Base-by-base conservation (phyloP, 2,888 invertebrate genomes). In the Tenthredo distinguenda region DNA sequence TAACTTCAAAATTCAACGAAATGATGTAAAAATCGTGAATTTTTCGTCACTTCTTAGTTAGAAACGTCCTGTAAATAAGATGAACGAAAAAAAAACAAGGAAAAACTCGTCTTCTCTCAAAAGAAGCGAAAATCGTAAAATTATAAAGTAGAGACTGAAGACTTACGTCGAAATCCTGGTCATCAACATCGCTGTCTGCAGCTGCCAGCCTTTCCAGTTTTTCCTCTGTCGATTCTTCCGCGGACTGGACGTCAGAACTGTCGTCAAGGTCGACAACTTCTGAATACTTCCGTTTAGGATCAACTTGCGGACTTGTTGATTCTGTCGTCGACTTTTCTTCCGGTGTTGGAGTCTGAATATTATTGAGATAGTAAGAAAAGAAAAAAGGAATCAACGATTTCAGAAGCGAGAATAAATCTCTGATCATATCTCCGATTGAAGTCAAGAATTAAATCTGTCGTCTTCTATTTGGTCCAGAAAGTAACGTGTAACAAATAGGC, bases 271-370 rank as follows among this genome's bases (percentile, higher is more conserved):
- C 88, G 34, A 87, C 88, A 2, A 90, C 26, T 47, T 91, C 86
- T 0, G 89, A 88, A 87, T 84, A 89, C 85, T 90, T 91, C 0
- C 92, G 88, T 62, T 91, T 91, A 4, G 79, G 4, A 5, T 90
- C 89, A 0, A 15, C 34, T 7, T 84, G 86, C 0, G 89, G 88
- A 50, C 87, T 90, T 15, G 58, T 86, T 5, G 89, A 89, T 55
- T 91, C 91, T 5, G 88, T 88, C 5, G 87, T 85, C 0, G 89
- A 88, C 31, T 89, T 88, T 86, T 91, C 90, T 9, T 90, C 89
- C 7, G 88, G 83, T 2, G 88, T 87, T 43, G 86, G 31, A 21
- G 86, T 55, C 91, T 89, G 85, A 43, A 21, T 62, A 65, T 4
- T 40, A 43, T 26, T 26, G 7, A n/a, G 5, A 50, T 7, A 47